Conservation (phyloP, 2,797 vertebrate species). For the Monodelphis domestica region DNA sequence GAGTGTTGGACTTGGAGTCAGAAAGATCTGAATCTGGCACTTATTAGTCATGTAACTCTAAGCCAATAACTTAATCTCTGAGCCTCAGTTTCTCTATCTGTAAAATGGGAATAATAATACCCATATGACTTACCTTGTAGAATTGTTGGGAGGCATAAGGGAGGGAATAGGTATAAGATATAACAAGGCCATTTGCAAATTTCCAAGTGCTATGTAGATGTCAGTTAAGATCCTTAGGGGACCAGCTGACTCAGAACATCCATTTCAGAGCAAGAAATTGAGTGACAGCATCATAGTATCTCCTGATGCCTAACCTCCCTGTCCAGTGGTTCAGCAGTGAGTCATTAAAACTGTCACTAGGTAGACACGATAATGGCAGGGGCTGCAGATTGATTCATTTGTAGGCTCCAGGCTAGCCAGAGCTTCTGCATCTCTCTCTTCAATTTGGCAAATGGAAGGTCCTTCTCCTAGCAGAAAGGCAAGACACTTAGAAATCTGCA, state of each 20-base stretch:
- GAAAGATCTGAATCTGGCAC: not conserved
- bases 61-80: not conserved
- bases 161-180: not conserved
- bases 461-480: not conserved
- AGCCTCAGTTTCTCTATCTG: conserved; percentile 1
- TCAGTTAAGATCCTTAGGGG: not conserved
- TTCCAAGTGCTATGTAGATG: not conserved
- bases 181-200: not conserved
- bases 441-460: conserved; percentile 21
- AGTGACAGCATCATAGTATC: not conserved
- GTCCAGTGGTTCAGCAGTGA: conserved; percentile 37
- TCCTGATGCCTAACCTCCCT: not conserved
- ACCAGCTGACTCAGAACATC: conserved; percentile 12
- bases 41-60: not conserved
- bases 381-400: conserved; percentile 37
- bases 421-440: conserved; percentile 33
- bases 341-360: conserved; percentile 51
- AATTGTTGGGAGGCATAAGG: not conserved
- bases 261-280: conserved; percentile 17
- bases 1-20: not conserved
- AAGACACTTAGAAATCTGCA: not conserved
- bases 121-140: not conserved
- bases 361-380: conserved; percentile 50
- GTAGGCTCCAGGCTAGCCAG: conserved; percentile 53
- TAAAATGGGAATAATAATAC: not conserved